These are phyloP conservation scores for Porphyrio hochstetteri DNA, from an alignment of 2,113 vertebrate genomes.

Conservation along the genomic window DNA sequence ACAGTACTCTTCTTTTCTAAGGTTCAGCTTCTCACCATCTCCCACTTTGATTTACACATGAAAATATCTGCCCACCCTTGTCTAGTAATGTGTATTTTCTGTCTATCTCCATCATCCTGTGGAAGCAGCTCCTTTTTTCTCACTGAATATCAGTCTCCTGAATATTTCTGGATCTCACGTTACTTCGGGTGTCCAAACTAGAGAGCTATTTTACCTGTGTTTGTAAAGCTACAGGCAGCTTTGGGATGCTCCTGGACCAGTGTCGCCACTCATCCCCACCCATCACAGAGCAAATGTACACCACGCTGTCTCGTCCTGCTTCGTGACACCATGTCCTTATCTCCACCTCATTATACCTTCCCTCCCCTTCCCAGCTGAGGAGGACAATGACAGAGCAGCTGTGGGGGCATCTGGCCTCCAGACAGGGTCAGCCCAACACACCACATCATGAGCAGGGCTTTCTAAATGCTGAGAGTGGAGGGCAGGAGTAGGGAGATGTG, in stretches of 20 bases:
- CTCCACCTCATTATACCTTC: too few relatives aligned
- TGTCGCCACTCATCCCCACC: fast-evolving
- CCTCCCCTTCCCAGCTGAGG: too few relatives aligned
- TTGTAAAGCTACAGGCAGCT: neutral
- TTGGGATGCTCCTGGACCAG: neutral
- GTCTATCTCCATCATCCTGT: neutral
- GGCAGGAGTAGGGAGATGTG: neutral
- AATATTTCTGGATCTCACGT: neutral
- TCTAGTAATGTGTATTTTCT: neutral
- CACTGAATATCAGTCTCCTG: neutral
- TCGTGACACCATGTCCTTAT: neutral
- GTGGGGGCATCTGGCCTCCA: too few relatives aligned
- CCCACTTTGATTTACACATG: neutral
- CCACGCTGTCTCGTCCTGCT: neutral
- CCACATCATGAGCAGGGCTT: neutral
- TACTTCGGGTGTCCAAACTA: neutral
- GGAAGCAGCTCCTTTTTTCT: neutral
- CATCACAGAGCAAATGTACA: neutral
- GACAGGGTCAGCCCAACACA: too few relatives aligned
- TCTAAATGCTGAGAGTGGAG: neutral
- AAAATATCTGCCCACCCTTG: neutral
- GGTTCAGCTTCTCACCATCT: neutral
- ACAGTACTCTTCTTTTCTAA: neutral
- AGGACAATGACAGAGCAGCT: too few relatives aligned
- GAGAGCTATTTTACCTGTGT: neutral